Evolutionary conservation across 2,888 invertebrate species (phyloP), one percentile per base, ranked within the genome.

Genomic region (Xestia xanthographa): DNA sequence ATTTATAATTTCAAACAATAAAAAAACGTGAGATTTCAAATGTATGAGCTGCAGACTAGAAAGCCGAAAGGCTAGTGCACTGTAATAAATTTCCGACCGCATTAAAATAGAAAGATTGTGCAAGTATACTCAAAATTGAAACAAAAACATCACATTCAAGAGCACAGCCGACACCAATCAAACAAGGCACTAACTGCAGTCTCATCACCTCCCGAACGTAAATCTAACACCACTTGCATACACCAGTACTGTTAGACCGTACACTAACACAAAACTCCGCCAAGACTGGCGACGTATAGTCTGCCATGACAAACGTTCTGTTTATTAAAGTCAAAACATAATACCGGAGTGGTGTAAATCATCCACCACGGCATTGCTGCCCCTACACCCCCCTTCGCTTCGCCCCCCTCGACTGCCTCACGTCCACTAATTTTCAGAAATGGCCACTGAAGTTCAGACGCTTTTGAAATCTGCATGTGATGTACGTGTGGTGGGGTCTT

Each of bases 301-400:
- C 93, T 92, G 86, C 86, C 79, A 84, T 95, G 95, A 95, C 95
- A 95, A 95, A 94, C 96, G 96, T 95, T 93, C 96, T 97, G 97
- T 96, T 96, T 97, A 97, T 97, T 97, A 97, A 97, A 97, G 97
- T 97, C 97, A 96, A 97, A 97, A 97, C 97, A 97, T 97, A 97
- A 97, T 97, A 96, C 96, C 96, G 95, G 96, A 95, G 94, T 96
- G 95, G 97, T 96, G 97, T 97, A 97, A 97, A 97, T 97, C 97
- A 97, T 96, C 95, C 93, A 94, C 93, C 92, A 92, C 93, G 93
- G 92, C 90, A 84, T 88, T 77, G 91, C 90, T 90, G 90, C 84
- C 81, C 79, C 84, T 48, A 80, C 91, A 89, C 90, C 91, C 83
- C 82, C 77, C 82, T 14, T 8, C n/a, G 17, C 67, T 85, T 86